Evolutionary conservation across 2,113 vertebrate species (phyloP).

Genomic region (Tragelaphus imberbis): DNA sequence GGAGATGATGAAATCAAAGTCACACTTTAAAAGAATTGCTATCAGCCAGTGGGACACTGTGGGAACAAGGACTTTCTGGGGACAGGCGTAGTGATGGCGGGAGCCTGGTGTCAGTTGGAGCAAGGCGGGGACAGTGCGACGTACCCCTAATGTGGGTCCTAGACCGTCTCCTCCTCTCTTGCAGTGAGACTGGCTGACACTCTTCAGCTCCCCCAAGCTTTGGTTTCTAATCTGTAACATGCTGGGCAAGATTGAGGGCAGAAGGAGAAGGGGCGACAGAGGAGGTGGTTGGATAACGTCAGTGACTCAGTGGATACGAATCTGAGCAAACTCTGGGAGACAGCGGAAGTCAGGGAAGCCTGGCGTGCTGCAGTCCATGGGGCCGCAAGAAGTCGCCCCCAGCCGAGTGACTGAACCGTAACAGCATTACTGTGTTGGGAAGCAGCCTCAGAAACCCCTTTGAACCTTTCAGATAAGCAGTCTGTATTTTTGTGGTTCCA

Average conservation of each 20-base stretch:
- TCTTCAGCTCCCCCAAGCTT: not conserved
- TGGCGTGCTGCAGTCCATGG: not conserved
- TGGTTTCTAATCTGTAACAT: not conserved
- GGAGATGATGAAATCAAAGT: not conserved
- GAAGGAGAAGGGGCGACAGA: not conserved
- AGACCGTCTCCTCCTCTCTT: not conserved
- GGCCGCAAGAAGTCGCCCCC: not conserved
- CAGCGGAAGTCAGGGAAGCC: not conserved
- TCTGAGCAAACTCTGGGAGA: not conserved
- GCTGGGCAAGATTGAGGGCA: not conserved
- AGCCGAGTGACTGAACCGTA: not conserved
- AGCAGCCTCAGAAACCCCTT: not conserved
- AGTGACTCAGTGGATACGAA: not conserved
- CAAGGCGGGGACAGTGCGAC: not conserved
- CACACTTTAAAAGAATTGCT: not conserved
- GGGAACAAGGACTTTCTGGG: not conserved
- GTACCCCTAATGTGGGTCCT: fast-evolving
- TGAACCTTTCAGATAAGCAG: not conserved
- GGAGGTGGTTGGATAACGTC: not conserved
- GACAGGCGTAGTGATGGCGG: not conserved
- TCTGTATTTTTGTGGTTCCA: not conserved
- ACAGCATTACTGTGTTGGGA: not conserved
- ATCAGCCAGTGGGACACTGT: not conserved
- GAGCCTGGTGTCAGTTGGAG: too few species aligned
- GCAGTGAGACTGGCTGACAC: not conserved